Base-by-base conservation (phyloP, 2,888 invertebrate species). In the Caenorhabditis virilis region DNA sequence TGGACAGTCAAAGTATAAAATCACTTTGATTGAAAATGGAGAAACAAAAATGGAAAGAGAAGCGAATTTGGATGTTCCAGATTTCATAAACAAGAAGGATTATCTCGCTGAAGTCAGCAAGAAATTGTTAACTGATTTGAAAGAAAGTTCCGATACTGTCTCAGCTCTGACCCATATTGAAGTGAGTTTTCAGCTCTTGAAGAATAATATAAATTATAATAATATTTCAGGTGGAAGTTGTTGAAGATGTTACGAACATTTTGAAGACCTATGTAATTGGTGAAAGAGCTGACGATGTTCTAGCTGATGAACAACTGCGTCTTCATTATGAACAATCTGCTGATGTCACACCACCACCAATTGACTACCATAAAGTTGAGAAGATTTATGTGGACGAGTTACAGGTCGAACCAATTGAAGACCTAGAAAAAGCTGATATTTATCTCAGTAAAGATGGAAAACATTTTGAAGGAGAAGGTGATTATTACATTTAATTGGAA, bases 211-310 rank as follows among this genome's bases (percentile, higher is more conserved):
- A 9, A 30, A 30, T 30, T 30, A 9, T 30, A 9, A n/a, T 30
- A 6, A 13, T 9, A 30, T 30, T 30, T 48, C 9, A 16, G 26
- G 62, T 69, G 9, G 82, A 82, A 55, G 67, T 79, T 5, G 65
- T 82, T 43, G 81, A 81, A 60, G 79, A 82, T 41, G 79, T 81
- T 22, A 79, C 79, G 3, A 81, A 82, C 51, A 78, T 82, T 56
- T 70, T 80, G 53, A 81, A 81, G 62, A 81, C 81, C 6, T 81
- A 81, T 61, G 74, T 80, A 23, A 79, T 81, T 35, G 81, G 81
- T 48, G 74, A 77, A 58, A 54, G 72, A n/a, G 79, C 78, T 25
- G 79, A 75, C 22, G 72, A 74, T 52, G 70, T 66, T 7, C 53
- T 69, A n/a, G 60, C 54, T 13, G 62, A 66, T n/a, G 69, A 69